Evolutionary conservation across 2,888 invertebrate genomes (phyloP), one percentile per base, ranked within the genome.

Genomic region (Cephus runcator): DNA sequence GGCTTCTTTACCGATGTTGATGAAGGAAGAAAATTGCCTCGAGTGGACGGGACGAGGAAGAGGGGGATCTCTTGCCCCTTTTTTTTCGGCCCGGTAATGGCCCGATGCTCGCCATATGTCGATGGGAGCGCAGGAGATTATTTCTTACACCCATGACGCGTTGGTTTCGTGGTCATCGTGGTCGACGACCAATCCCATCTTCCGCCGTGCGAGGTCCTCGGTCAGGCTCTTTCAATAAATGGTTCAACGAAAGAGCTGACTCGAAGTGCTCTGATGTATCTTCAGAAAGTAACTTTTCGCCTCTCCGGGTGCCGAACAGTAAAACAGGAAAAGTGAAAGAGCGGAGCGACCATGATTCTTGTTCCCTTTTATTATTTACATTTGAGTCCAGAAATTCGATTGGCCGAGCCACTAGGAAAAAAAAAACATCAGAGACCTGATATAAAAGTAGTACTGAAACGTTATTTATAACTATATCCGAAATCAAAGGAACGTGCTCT

Each of bases 51-150:
- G 12, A 15, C 15, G n/a, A 12, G 33, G n/a, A 30, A 74, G 74
- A 34, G 36, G 9, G 56, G 56, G 23, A 56, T 56, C 56, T 9
- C 56, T 56, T 56, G 9, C 56, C 23, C 23, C 9, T 23, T 74
- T 35, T 30, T 35, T 34, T 74, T 30, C 15, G 9, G 3, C 68
- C 31, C 23, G 12, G 56, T 36, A 75, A 35, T 23, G 33, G 34
- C n/a, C 36, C 23, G 75, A 77, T 69, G 69, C 75, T 69, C 30
- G 75, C 69, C 75, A 69, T 77, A 75, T 75, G 74, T 77, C 77
- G 77, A 77, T 75, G 71, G 15, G 71, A 71, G 30, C 71, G 12
- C 31, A 2, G 15, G 34, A 31, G 71, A 71, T 56, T 56, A 56
- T 23, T 56, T 56, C 23, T 56, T 56, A 56, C 23, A 0, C 9